Evolutionary conservation across 2,797 vertebrate genomes (phyloP), one percentile per base, ranked within the genome.

Genomic region (Crenichthys baileyi): DNA sequence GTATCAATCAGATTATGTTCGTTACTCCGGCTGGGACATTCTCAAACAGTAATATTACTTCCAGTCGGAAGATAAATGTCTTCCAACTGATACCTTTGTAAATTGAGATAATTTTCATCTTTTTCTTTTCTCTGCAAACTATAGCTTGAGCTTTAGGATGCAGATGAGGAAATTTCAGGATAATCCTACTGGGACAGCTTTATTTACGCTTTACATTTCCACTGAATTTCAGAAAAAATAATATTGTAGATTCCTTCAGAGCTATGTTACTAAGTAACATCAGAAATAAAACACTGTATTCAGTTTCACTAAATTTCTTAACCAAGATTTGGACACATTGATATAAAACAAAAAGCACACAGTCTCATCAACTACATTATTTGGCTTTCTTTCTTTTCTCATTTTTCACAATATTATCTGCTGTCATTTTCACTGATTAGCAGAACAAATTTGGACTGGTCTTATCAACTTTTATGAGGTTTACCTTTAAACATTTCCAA

Each of bases 351-450:
- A 46, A 70, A 24, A n/a, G 24, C 11, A 11, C 61, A 68, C 22
- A n/a, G 53, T 63, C 70, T 72, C 51, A 76, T 7, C 0, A 8
- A 50, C 31, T 73, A 63, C 44, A 86, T 73, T 67, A 41, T 41
- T 41, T 41, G 20, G 36, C 31, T 1, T 12, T 63, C 46, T 75
- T 60, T 36, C 46, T 26, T 31, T 44, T 55, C 13, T 77, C 22
- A 36, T 76, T 67, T 3, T 50, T 73, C 24, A 15, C 29, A 55
- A 39, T 39, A 75, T 70, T 75, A 83, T 74, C 73, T 75, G 13
- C 73, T 70, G 61, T 84, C 46, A 74, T 78, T 84, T 76, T 72
- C 7, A 61, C 22, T 55, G 46, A 73, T 55, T 58, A 65, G 1
- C 16, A 31, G 36, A 76, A 75, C 58, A 15, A 63, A 63, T 63